A percentile compares a stretch with the other conserved stretches of the same genome.
phyloP scores from a whole-genome alignment of 1,140 invertebrate species.

The Anastatus disparis region DNA sequence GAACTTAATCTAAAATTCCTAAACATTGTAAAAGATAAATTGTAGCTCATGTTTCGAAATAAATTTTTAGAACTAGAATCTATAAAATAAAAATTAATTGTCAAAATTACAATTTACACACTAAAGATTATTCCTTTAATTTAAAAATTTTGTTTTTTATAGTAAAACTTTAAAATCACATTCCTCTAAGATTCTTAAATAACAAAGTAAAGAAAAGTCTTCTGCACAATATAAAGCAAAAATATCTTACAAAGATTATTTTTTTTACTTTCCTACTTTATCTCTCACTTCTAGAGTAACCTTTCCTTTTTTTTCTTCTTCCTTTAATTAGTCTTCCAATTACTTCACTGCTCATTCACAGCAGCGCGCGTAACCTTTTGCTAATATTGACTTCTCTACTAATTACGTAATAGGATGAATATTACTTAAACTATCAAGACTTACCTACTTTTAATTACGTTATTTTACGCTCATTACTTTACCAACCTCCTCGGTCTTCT shows the following conservation, averaged over 20 bases:
- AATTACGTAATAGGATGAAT: slow-evolving; percentile 43
- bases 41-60: no score
- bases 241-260: background rate
- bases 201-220: no score
- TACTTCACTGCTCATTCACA: slow-evolving; percentile 39
- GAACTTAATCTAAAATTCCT: no score
- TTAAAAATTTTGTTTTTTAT: no score
- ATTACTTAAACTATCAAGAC: slow-evolving; percentile 42
- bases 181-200: no score
- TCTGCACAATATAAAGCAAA: background rate
- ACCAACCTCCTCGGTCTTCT: background rate
- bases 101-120: no score
- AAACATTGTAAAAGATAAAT: no score
- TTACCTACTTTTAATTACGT: slow-evolving; percentile 41
- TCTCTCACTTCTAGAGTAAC: background rate
- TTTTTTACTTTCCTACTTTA: slow-evolving; percentile 5
- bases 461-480: slow-evolving; percentile 37
- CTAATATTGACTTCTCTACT: slow-evolving; percentile 44
- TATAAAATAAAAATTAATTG: no score
- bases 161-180: no score
- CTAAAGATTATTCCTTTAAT: no score
- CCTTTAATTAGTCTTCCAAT: slow-evolving; percentile 43
- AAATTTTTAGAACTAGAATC: no score
- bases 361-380: slow-evolving; percentile 32
- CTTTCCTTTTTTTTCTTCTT: slow-evolving; percentile 26